Percentiles rank a stretch among this genome's conserved stretches.
Conservation (phyloP, 2,888 invertebrate species). For the Cremastinae sp. region DNA sequence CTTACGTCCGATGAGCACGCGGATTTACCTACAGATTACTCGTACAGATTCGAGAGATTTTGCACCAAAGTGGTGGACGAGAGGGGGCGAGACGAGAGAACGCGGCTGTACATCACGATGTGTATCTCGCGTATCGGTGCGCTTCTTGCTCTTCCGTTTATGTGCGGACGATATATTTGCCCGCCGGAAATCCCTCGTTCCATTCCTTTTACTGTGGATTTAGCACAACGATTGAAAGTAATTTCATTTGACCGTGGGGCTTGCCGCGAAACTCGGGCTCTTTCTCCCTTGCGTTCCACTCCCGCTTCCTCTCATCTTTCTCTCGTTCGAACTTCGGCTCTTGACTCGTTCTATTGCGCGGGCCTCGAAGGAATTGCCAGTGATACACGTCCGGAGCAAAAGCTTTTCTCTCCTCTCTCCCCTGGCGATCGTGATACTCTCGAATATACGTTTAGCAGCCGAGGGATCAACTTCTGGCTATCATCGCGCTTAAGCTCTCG, state of each 20-base stretch:
- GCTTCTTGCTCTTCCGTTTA: conserved; percentile 20
- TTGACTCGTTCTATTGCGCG: conserved; percentile 3
- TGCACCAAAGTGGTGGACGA: conserved; percentile 12
- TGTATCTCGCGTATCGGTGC: conserved; percentile 38
- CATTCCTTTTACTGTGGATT: neutral
- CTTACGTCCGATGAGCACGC: conserved; percentile 57
- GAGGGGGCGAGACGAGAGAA: no score
- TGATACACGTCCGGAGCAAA: conserved; percentile 28
- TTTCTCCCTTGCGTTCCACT: conserved; percentile 6
- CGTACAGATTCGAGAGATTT: conserved; percentile 38
- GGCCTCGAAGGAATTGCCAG: conserved; percentile 6
- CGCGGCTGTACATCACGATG: conserved; percentile 29
- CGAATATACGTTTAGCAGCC: conserved; percentile 29
- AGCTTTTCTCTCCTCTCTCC: conserved; percentile 7
- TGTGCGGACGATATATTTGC: conserved; percentile 13
- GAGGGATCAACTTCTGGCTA: conserved; percentile 29
- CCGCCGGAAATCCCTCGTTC: conserved; percentile 10
- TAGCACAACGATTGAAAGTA: conserved; percentile 52
- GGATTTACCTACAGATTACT: conserved; percentile 57
- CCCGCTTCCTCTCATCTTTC: conserved; percentile 6
- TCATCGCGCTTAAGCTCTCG: conserved; percentile 33
- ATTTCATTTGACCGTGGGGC: conserved; percentile 59
- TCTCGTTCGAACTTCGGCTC: conserved; percentile 39
- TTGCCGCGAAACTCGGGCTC: conserved; percentile 31
- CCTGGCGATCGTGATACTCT: conserved; percentile 21